Percentiles rank a stretch among this genome's conserved stretches.
phyloP scores from a whole-genome alignment of 2,797 vertebrate species.

The Typhlichthys subterraneus region DNA sequence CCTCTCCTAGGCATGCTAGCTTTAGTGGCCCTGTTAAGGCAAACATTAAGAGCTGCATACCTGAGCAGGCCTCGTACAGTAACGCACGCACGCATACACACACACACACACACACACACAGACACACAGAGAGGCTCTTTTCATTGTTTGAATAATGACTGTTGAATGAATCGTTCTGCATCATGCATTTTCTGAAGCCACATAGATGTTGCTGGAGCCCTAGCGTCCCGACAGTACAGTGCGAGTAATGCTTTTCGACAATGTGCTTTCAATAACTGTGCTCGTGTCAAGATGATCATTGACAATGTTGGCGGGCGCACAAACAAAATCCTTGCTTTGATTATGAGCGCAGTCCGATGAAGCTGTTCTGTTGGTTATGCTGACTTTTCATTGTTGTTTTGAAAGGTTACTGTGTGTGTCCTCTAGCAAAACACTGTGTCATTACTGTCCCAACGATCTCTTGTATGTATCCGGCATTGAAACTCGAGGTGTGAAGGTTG shows the following conservation, averaged over 20 bases:
- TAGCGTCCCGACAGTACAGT: slow-evolving; percentile 17
- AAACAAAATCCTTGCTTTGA: slow-evolving; percentile 22
- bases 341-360: slow-evolving; percentile 23
- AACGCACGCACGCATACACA: not conserved
- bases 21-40: slow-evolving; percentile 78
- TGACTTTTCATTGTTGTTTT: too few relatives aligned
- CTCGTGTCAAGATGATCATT: slow-evolving; percentile 32
- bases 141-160: slow-evolving; percentile 45
- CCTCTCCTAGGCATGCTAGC: slow-evolving; percentile 84
- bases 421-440: too few relatives aligned
- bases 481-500: too few relatives aligned
- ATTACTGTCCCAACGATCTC: too few relatives aligned
- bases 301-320: slow-evolving; percentile 22
- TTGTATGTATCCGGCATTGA: too few relatives aligned
- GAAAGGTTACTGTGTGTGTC: too few relatives aligned
- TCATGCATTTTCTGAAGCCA: slow-evolving; percentile 25
- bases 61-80: slow-evolving; percentile 63
- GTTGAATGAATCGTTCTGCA: slow-evolving; percentile 25
- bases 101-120: too few relatives aligned
- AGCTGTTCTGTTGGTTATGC: not conserved
- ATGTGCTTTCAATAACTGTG: slow-evolving; percentile 31
- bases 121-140: slow-evolving; percentile 13
- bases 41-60: slow-evolving; percentile 71
- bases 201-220: slow-evolving; percentile 9
- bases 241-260: slow-evolving; percentile 19